These are phyloP conservation scores for Drosophila incognita DNA, from an alignment of 2,888 invertebrate species.

Conservation along the genomic window DNA sequence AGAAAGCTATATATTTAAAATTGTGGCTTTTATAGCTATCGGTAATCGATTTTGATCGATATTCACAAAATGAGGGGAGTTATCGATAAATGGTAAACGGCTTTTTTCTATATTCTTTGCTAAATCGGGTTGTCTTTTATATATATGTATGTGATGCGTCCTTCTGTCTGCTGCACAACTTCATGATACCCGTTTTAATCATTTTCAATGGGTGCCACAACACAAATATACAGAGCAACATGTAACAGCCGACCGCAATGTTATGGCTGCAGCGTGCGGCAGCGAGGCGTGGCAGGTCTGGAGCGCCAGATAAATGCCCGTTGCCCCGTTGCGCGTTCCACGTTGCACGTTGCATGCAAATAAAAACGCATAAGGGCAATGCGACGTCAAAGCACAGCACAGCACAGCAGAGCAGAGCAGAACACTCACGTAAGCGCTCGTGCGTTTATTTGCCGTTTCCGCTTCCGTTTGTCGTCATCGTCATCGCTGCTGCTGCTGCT, in stretches of 20 bases:
- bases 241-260: conserved; percentile 77
- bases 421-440: conserved; percentile 74
- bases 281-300: conserved; percentile 69
- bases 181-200: background rate
- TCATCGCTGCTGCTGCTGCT: conserved; percentile 10
- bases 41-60: background rate
- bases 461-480: conserved; percentile 71
- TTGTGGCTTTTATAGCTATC: background rate
- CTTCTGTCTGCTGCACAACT: background rate
- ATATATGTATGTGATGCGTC: background rate
- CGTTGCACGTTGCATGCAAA: conserved; percentile 64
- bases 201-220: conserved; percentile 31
- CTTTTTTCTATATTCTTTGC: background rate
- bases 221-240: conserved; percentile 47
- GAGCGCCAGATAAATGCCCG: conserved; percentile 77
- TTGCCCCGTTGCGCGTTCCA: conserved; percentile 42
- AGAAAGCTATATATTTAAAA: background rate
- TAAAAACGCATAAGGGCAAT: conserved; percentile 13
- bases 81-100: background rate
- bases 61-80: background rate
- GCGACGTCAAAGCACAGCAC: conserved; percentile 23
- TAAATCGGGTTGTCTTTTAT: background rate
- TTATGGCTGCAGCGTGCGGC: conserved; percentile 71
- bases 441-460: conserved; percentile 80
- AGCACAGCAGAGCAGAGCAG: conserved; percentile 39